Conservation (phyloP, 2,797 vertebrate species). For the Cirrhinus mrigala region DNA sequence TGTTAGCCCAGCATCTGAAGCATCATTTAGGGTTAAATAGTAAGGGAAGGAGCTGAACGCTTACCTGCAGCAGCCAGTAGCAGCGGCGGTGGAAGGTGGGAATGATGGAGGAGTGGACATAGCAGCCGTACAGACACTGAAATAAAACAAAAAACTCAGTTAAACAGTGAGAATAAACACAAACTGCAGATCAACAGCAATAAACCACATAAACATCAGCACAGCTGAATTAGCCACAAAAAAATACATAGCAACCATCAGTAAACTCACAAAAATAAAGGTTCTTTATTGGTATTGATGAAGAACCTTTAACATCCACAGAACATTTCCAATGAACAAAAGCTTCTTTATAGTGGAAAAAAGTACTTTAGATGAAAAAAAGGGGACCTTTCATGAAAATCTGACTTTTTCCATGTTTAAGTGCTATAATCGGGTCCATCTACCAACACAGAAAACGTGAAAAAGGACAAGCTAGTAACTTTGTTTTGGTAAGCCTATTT, state of each 20-base stretch:
- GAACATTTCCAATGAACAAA: background rate
- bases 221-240: background rate
- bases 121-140: conserved; percentile 98
- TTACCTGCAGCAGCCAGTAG: conserved; percentile 99
- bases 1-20: background rate
- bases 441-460: too few species aligned
- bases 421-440: too few species aligned
- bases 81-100: conserved; percentile 99
- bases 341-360: background rate
- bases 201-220: background rate
- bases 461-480: too few species aligned
- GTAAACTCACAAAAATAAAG: background rate
- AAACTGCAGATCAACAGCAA: background rate
- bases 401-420: too few species aligned
- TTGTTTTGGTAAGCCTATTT: too few species aligned
- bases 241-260: background rate
- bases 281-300: background rate
- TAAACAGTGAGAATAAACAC: background rate
- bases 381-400: too few species aligned
- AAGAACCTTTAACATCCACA: background rate
- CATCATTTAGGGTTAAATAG: background rate
- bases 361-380: background rate
- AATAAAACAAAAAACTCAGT: conserved; percentile 54
- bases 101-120: conserved; percentile 99
- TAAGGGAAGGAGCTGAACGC: conserved; percentile 61